Evolutionary conservation across 2,888 invertebrate species (phyloP), one percentile per base, ranked within the genome.

Genomic region (Glomeris marginata): DNA sequence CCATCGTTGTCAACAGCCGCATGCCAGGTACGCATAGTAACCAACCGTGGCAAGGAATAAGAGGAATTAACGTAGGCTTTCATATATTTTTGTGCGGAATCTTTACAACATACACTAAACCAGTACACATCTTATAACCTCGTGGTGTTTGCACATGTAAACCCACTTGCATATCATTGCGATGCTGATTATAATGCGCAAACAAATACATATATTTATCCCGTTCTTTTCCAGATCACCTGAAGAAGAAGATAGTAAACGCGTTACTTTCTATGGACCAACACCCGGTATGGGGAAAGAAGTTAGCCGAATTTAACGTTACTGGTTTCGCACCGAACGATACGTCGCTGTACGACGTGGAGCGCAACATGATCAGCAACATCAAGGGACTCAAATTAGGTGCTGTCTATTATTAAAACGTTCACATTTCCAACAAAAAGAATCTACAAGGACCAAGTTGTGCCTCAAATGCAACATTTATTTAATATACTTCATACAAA

Each of bases 1-100:
- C 78, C 1, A 69, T 80, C 41, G 73, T 80, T 44, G 69, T 75
- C 50, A 78, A 77, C 60, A 64, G 70, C 18, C 71, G 71, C 52
- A 60, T 80, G 50, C 58, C 74, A 64, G 74, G 80, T 80, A 64
- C 58, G 56, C n/a, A 28, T 40, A 21, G 15, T 36, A 10, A 13
- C 10, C 41, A 41, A 16, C 10, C 15, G 10, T 11, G 10, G 41
- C 16, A 13, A 36, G 36, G 13, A 36, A 2, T 8, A 5, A n/a
- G n/a, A n/a, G n/a, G n/a, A n/a, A n/a, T n/a, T n/a, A n/a, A n/a
- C n/a, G n/a, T n/a, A n/a, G n/a, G n/a, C n/a, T n/a, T n/a, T n/a
- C n/a, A n/a, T n/a, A n/a, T n/a, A n/a, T n/a, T n/a, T n/a, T n/a
- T n/a, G n/a, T n/a, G n/a, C n/a, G n/a, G n/a, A n/a, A n/a, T n/a